Evolutionary conservation across 1,140 invertebrate species (phyloP).

Genomic region (Drosophila bocqueti): DNA sequence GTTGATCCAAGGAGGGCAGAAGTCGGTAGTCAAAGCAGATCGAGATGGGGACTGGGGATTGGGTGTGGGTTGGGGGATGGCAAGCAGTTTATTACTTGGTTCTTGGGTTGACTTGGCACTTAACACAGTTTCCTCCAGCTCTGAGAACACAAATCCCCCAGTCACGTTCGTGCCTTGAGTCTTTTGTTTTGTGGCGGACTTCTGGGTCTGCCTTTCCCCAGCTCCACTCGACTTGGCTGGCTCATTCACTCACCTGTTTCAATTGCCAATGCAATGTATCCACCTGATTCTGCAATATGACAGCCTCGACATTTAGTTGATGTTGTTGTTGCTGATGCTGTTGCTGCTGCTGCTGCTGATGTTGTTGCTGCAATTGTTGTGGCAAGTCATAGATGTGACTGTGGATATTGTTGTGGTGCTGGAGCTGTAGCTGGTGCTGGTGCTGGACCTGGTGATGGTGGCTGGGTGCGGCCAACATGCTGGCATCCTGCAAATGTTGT

Average conservation of each 20-base stretch:
- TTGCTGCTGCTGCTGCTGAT: neutral
- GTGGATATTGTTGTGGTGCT: constrained; percentile 32
- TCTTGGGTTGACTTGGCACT: constrained; percentile 26
- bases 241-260: constrained; percentile 88
- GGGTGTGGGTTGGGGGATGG: constrained; percentile 7
- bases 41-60: constrained; percentile 15
- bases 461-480: constrained; percentile 62
- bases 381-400: constrained; percentile 44
- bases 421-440: neutral
- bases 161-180: constrained; percentile 72
- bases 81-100: neutral
- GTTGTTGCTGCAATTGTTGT: constrained; percentile 15
- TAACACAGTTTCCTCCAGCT: constrained; percentile 30
- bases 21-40: constrained; percentile 34
- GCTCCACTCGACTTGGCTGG: neutral
- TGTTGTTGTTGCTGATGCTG: constrained; percentile 43
- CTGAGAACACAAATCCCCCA: constrained; percentile 33
- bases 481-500: constrained; percentile 81
- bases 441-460: constrained; percentile 30
- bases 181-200: constrained; percentile 51
- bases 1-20: constrained; percentile 40
- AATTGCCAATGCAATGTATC: constrained; percentile 92
- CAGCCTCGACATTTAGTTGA: constrained; percentile 87
- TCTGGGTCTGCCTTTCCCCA: constrained; percentile 15
- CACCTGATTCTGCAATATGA: constrained; percentile 90